A percentile compares a stretch with the other conserved stretches of the same genome.
These are phyloP conservation scores for Volucella bombylans DNA, from an alignment of 2,888 invertebrate genomes.

Conservation along the genomic window DNA sequence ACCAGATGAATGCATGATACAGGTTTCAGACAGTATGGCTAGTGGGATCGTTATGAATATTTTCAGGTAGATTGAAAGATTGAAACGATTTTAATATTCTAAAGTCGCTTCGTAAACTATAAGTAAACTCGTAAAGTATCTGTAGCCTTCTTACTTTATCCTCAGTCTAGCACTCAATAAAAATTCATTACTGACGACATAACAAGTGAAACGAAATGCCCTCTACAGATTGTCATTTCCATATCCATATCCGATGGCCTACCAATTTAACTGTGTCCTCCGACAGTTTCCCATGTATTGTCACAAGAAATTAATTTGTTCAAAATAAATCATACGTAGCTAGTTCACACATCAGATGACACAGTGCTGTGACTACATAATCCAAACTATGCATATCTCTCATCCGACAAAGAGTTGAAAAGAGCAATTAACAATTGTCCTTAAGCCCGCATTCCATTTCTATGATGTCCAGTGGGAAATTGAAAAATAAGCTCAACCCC, in stretches of 20 bases:
- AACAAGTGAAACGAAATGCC: too few relatives aligned
- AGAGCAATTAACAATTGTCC: conserved; percentile 60
- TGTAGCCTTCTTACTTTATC: background rate
- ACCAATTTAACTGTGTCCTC: background rate
- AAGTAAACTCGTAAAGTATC: too few relatives aligned
- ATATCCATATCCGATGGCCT: background rate
- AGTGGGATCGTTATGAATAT: too few relatives aligned
- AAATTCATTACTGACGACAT: too few relatives aligned
- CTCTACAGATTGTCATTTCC: background rate
- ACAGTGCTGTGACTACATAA: background rate
- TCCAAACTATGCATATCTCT: conserved; percentile 34
- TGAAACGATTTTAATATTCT: too few relatives aligned
- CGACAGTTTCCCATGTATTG: background rate
- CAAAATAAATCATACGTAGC: conserved; percentile 30
- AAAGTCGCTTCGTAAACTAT: too few relatives aligned
- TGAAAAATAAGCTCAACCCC: conserved; percentile 24
- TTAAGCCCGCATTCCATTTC: conserved; percentile 1
- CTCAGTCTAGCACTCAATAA: background rate
- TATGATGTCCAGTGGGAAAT: background rate
- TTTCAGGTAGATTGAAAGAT: too few relatives aligned
- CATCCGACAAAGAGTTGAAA: conserved; percentile 47
- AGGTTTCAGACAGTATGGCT: too few relatives aligned
- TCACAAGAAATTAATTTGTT: conserved; percentile 4
- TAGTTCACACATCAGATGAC: conserved; percentile 29
- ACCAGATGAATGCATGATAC: too few relatives aligned